Base-by-base conservation (phyloP, 2,888 invertebrate genomes). In the Crepidodera aurea region DNA sequence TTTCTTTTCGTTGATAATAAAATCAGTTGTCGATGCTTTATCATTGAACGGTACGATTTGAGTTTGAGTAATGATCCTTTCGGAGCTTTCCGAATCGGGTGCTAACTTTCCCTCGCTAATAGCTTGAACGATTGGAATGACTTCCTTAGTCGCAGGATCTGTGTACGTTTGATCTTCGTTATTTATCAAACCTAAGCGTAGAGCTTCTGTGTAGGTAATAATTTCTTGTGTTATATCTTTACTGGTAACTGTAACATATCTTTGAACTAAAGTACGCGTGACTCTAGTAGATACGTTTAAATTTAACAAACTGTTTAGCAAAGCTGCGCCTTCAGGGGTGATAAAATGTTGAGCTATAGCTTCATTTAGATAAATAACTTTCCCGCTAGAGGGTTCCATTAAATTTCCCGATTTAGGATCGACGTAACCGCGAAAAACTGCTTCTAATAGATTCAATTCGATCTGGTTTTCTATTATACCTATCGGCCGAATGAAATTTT, bases 331-430 rank as follows among this genome's bases (percentile, higher is more conserved):
- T 81, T 93, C 92, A 0, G 92, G 89, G 8, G 93, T 91, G 29
- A 96, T 91, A 73, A 94, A 85, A 74, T 92, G 91, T 60, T 90
- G 87, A 79, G 92, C 90, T 63, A 96, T 91, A 25, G 96, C 96
- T 77, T 91, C 90, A 74, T 94, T 91, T 62, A 94, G 86, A 65
- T 94, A 91, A 76, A 94, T 86, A 51, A 89, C 85, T 75, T 87
- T 88, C 73, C 88, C 88, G 40, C 86, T 88, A 66, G 85, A 83
- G 13, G 90, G 86, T 76, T 96, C 92, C 64, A 96, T 82, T 66
- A 95, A 85, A 79, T 93, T 90, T 6, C 96, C 96, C 19, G 92
- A 90, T 80, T 89, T 90, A 0, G 96, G 93, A 79, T 98, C 95
- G 55, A 98, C 86, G 73, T 92, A 86, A 73, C 92, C 92, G 73